Percentiles rank a stretch among this genome's conserved stretches.
These are phyloP conservation scores for Amiota mariae DNA, from an alignment of 2,888 invertebrate genomes.

Conservation along the genomic window DNA sequence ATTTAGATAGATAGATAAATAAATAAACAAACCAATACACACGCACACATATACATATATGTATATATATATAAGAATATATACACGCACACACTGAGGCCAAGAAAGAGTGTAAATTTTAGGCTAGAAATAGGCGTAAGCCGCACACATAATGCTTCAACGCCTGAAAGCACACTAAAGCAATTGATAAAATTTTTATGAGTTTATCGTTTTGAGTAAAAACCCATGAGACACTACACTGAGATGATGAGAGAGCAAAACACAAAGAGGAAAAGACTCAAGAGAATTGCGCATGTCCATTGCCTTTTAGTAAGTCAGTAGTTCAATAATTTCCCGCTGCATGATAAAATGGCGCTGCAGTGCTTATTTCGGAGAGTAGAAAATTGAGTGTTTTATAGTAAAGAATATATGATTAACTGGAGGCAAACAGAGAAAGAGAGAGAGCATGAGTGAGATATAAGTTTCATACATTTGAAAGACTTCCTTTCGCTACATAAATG, in stretches of 20 bases:
- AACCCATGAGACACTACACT: too few species aligned
- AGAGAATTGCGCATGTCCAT: conserved; percentile 49
- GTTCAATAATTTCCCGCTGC: conserved; percentile 44
- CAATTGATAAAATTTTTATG: conserved; percentile 1
- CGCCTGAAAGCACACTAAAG: conserved; percentile 26
- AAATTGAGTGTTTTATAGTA: too few species aligned
- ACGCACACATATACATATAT: neutral
- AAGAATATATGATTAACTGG: too few species aligned
- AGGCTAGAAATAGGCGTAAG: too few species aligned
- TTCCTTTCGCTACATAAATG: too few species aligned
- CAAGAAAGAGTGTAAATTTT: too few species aligned
- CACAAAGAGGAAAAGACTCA: conserved; percentile 43
- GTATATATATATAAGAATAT: neutral
- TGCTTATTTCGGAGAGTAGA: neutral
- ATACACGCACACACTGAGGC: neutral
- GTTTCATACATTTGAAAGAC: too few species aligned
- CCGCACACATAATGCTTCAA: neutral
- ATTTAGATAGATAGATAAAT: neutral
- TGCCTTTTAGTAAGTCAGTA: conserved; percentile 4
- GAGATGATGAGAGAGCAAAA: too few species aligned
- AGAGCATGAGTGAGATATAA: conserved; percentile 8
- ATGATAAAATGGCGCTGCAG: conserved; percentile 56
- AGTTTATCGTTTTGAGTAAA: conserved; percentile 31
- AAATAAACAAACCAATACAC: conserved; percentile 1
- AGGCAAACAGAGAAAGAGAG: conserved; percentile 48